phyloP scores from a whole-genome alignment of 2,113 vertebrate genomes.

The Suncus etruscus region DNA sequence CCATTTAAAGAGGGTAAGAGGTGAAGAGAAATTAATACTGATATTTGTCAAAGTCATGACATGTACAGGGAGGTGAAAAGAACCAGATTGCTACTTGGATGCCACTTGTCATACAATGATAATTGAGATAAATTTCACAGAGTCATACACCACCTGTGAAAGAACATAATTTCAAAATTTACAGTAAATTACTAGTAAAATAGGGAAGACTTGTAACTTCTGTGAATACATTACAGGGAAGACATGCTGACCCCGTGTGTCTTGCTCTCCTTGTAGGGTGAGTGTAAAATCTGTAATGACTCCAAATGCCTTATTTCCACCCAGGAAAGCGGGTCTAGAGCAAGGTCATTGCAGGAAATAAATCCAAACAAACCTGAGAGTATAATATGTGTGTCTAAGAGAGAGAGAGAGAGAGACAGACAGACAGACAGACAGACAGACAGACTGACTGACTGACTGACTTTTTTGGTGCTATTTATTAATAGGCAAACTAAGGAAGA shows the following conservation, averaged over 20 bases:
- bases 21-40: not conserved
- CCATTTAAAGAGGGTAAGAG: not conserved
- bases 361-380: no score
- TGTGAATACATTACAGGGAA: not conserved
- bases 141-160: not conserved
- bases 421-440: no score
- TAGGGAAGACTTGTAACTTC: not conserved
- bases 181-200: not conserved
- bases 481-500: not conserved
- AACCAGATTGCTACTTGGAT: not conserved
- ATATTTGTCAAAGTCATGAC: not conserved
- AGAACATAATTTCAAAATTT: not conserved
- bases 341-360: no score
- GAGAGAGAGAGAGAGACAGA: no score
- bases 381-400: no score
- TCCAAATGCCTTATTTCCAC: no score
- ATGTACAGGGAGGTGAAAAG: not conserved
- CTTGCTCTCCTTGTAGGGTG: not conserved
- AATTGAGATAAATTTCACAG: not conserved
- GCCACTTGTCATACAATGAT: not conserved
- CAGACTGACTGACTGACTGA: no score
- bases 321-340: no score
- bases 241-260: not conserved
- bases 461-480: not conserved
- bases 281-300: not conserved